These are phyloP conservation scores for Oncorhynchus masou DNA, from an alignment of 2,113 vertebrate genomes.

Conservation along the genomic window DNA sequence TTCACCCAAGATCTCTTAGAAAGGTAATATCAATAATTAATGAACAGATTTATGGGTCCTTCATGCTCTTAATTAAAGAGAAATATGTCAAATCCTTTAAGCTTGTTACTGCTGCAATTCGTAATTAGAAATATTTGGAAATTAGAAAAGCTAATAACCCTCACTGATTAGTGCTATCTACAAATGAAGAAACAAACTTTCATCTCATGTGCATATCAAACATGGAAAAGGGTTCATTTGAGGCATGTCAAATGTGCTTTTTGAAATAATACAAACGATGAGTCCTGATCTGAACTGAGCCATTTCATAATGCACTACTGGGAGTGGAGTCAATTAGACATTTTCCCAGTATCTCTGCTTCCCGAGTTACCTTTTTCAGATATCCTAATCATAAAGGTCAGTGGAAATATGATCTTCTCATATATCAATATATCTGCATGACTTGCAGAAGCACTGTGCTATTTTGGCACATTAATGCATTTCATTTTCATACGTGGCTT, in stretches of 20 bases:
- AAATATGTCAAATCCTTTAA: constrained; percentile 25
- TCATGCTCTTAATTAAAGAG: constrained; percentile 5
- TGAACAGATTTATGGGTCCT: constrained; percentile 2
- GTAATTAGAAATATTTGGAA: constrained; percentile 12
- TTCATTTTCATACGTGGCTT: neutral
- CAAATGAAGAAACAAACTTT: constrained; percentile 18
- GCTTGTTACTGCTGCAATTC: constrained; percentile 7
- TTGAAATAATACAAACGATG: constrained; percentile 14
- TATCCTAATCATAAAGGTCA: constrained; percentile 56
- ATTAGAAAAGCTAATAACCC: constrained; percentile 21
- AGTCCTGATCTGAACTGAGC: constrained; percentile 17
- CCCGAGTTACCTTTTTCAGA: constrained; percentile 37
- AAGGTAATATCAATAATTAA: constrained; percentile 26
- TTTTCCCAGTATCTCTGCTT: constrained; percentile 55
- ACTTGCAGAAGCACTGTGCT: constrained; percentile 35
- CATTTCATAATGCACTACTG: constrained; percentile 29
- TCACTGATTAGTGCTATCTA: constrained; percentile 15
- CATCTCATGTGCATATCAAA: constrained; percentile 10
- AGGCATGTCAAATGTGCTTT: constrained; percentile 15
- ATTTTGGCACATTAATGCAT: constrained; percentile 23
- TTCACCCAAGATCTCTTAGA: neutral
- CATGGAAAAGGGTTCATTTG: constrained; percentile 10
- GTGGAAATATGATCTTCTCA: constrained; percentile 39
- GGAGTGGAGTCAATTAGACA: constrained; percentile 45
- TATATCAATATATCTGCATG: constrained; percentile 58